Percentiles rank a stretch among this genome's conserved stretches.
Conservation (phyloP, 1,140 invertebrate genomes). For the Ceratina japonica region DNA sequence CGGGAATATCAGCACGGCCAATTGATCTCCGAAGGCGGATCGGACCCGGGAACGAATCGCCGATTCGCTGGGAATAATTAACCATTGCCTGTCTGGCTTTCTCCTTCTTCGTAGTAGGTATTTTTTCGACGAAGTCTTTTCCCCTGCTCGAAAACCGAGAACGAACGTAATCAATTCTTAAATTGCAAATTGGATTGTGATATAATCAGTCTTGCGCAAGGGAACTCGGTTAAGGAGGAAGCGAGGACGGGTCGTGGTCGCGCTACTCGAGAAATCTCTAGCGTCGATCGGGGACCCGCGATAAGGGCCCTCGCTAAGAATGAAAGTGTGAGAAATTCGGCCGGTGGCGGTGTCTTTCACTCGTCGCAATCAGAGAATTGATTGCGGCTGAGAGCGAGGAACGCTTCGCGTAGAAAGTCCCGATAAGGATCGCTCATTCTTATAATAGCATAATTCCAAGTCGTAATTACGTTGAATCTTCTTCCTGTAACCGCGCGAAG, state of each 20-base stretch:
- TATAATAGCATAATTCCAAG: constrained; percentile 39
- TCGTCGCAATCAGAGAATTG: constrained; percentile 45
- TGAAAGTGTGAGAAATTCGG: constrained; percentile 61
- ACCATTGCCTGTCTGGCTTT: background rate
- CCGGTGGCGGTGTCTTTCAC: constrained; percentile 3
- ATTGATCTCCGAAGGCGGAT: constrained; percentile 27
- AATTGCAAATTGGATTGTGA: no score
- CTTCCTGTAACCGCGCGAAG: constrained; percentile 49
- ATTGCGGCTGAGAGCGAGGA: constrained; percentile 47
- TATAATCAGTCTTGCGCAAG: no score
- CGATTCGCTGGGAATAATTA: constrained; percentile 43
- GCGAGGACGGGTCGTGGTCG: no score
- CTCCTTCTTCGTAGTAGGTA: background rate
- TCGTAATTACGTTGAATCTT: constrained; percentile 41
- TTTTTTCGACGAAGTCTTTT: no score
- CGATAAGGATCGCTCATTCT: constrained; percentile 53
- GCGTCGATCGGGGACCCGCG: no score
- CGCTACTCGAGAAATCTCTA: no score
- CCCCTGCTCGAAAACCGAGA: no score
- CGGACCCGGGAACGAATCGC: constrained; percentile 13
- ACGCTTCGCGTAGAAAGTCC: constrained; percentile 52
- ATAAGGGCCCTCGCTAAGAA: constrained; percentile 9
- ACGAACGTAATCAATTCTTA: no score
- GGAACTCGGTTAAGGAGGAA: no score
- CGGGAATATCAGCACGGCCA: constrained; percentile 29